Evolutionary conservation across 1,140 invertebrate species (phyloP).

Genomic region (Aphis gossypii): DNA sequence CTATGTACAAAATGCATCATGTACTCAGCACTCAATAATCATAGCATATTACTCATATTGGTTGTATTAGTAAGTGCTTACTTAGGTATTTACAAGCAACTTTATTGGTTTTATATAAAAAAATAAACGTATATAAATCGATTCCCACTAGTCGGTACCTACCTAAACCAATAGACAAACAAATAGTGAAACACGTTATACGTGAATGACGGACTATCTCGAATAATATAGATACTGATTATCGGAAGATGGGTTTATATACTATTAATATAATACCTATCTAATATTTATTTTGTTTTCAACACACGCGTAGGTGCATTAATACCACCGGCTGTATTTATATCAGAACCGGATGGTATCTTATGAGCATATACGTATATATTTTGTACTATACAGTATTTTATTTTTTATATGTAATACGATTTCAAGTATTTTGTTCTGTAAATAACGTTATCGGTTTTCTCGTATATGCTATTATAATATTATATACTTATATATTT

Average conservation of each 20-base stretch:
- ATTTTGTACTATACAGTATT: background rate
- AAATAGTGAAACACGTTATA: background rate
- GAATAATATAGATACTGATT: too few species aligned
- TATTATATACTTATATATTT: background rate
- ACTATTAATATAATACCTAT: background rate
- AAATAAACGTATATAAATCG: background rate
- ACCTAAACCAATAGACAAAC: background rate
- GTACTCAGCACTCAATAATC: too few species aligned
- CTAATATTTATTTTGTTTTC: conserved; percentile 7
- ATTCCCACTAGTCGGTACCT: background rate
- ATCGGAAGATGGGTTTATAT: too few species aligned
- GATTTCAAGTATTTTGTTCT: background rate
- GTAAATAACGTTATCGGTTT: background rate
- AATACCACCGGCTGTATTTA: background rate
- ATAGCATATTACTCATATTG: too few species aligned
- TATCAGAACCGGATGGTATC: background rate
- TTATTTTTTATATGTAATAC: background rate
- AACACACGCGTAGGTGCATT: background rate
- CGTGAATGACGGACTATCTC: background rate
- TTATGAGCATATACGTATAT: too few species aligned
- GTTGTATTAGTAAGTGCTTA: too few species aligned
- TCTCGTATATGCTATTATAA: background rate
- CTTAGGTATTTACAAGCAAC: too few species aligned
- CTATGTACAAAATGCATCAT: background rate
- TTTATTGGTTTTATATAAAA: too few species aligned